phyloP scores from a whole-genome alignment of 2,113 vertebrate genomes.

The Eptesicus fuscus region DNA sequence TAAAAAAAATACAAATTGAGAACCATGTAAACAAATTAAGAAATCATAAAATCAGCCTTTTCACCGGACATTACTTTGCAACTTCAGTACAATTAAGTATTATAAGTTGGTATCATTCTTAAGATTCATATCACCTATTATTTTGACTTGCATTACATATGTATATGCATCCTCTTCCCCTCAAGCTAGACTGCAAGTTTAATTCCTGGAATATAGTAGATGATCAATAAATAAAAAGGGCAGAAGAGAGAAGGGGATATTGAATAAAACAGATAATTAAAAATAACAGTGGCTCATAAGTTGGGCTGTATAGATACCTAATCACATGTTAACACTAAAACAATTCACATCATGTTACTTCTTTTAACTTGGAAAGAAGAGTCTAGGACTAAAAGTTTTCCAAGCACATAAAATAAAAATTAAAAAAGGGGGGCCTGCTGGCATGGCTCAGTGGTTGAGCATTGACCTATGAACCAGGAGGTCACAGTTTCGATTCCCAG shows the following conservation, averaged over 20 bases:
- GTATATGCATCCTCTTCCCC: neutral
- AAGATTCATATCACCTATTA: neutral
- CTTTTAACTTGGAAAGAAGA: constrained; percentile 7
- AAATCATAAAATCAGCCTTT: neutral
- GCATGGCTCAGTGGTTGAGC: no score
- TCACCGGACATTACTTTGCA: neutral
- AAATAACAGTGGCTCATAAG: neutral
- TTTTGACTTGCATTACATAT: neutral
- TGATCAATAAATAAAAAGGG: neutral
- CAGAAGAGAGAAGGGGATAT: neutral
- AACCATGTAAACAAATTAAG: neutral
- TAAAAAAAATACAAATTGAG: constrained; percentile 9
- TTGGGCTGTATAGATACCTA: neutral
- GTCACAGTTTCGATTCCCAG: no score
- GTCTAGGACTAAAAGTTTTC: neutral
- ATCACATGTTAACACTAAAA: neutral
- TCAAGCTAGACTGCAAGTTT: neutral
- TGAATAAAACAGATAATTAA: neutral
- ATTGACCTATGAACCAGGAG: no score
- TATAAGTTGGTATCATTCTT: neutral
- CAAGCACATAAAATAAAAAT: neutral
- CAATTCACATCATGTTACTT: neutral
- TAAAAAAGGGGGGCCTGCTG: neutral
- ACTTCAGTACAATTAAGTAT: neutral
- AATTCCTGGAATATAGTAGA: neutral